Evolutionary conservation across 2,113 vertebrate species (phyloP).

Genomic region (Benitochromis conjunctus): DNA sequence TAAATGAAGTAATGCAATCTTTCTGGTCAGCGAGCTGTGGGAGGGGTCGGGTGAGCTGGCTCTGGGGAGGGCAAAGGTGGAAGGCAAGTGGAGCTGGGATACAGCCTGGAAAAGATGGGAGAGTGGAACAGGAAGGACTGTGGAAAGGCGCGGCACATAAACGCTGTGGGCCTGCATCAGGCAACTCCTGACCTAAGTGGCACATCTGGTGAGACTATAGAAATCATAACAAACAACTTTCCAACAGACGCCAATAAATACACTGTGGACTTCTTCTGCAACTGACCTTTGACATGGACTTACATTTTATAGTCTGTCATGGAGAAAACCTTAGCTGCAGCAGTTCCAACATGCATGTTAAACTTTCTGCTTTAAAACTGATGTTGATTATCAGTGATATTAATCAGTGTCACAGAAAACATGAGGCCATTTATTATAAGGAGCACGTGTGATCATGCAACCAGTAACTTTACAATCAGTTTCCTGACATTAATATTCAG

Average conservation of each 20-base stretch:
- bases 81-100: constrained; percentile 13
- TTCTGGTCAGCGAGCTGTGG: constrained; percentile 14
- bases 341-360: background rate
- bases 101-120: constrained; percentile 65
- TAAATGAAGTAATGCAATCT: constrained; percentile 47
- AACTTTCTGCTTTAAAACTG: background rate
- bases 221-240: constrained; percentile 64
- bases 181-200: constrained; percentile 57
- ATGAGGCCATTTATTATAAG: background rate
- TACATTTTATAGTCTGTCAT: constrained; percentile 38
- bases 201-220: constrained; percentile 55
- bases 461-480: background rate
- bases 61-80: constrained; percentile 43
- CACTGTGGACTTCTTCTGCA: constrained; percentile 47
- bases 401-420: background rate
- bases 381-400: background rate
- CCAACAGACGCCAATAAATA: constrained; percentile 36
- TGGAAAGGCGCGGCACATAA: constrained; percentile 53
- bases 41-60: background rate
- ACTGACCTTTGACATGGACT: constrained; percentile 30
- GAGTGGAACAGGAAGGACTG: constrained; percentile 68
- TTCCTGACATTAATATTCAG: background rate
- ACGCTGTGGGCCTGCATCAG: constrained; percentile 22
- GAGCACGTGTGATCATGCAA: background rate
- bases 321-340: background rate